Percentiles rank a stretch among this genome's conserved stretches.
Conservation (phyloP, 2,797 vertebrate species). For the Macropodus opercularis region DNA sequence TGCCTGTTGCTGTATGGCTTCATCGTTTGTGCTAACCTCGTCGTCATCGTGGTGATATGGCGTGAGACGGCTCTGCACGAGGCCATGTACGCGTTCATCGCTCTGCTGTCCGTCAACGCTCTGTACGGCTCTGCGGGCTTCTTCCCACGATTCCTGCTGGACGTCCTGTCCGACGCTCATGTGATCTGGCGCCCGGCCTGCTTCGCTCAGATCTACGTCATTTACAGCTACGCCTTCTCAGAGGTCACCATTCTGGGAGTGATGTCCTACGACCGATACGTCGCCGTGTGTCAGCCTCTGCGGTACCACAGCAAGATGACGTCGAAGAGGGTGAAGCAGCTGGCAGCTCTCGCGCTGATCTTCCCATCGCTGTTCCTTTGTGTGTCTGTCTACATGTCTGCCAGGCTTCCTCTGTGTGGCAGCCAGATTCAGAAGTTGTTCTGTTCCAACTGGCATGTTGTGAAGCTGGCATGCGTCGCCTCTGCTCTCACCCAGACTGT, state of each 20-base stretch:
- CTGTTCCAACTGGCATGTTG: constrained; percentile 2
- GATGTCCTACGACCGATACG: constrained; percentile 5
- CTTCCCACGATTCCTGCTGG: constrained; percentile 8
- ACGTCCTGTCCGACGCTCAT: constrained; percentile 4
- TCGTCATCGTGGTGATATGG: constrained; percentile 1
- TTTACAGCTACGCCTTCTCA: background rate
- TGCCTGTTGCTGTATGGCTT: background rate
- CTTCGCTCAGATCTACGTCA: constrained; percentile 10
- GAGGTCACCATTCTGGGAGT: background rate
- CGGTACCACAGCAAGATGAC: constrained; percentile 2
- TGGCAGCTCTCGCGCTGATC: background rate
- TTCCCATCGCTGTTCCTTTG: background rate
- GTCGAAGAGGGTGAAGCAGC: background rate
- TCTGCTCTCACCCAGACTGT: background rate
- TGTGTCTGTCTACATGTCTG: background rate
- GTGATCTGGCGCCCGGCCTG: constrained; percentile 1
- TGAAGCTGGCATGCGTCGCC: constrained; percentile 1
- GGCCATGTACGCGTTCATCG: constrained; percentile 1
- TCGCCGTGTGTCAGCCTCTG: background rate
- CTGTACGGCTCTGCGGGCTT: background rate
- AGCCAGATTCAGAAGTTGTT: background rate
- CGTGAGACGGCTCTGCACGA: background rate
- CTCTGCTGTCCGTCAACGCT: background rate
- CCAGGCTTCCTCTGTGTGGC: background rate
- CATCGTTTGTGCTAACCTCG: background rate